Evolutionary conservation across 2,888 invertebrate species (phyloP).

Genomic region (Theodoxus fluviatilis): DNA sequence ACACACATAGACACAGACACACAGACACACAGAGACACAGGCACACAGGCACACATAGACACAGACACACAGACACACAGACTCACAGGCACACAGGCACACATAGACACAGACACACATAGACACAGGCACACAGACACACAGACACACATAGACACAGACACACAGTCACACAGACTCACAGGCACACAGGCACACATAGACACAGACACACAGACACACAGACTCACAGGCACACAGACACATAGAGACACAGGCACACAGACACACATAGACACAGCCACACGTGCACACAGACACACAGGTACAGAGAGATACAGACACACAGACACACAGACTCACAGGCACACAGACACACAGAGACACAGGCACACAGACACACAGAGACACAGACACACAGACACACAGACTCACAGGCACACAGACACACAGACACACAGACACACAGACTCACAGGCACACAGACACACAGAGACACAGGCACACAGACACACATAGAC

Average conservation of each 20-base stretch:
- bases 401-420: neutral
- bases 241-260: too few relatives aligned
- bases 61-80: neutral
- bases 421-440: slow-evolving; percentile 19
- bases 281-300: neutral
- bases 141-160: slow-evolving; percentile 1
- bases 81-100: neutral
- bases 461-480: slow-evolving; percentile 18
- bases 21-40: neutral
- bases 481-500: slow-evolving; percentile 9
- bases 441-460: slow-evolving; percentile 4
- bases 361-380: neutral
- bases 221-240: too few relatives aligned
- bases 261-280: too few relatives aligned
- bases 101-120: slow-evolving; percentile 18
- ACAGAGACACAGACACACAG: neutral
- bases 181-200: slow-evolving; percentile 12
- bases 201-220: slow-evolving; percentile 1
- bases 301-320: neutral
- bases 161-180: slow-evolving; percentile 16
- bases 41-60: neutral
- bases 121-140: slow-evolving; percentile 14
- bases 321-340: neutral
- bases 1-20: neutral
- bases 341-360: neutral